A percentile compares a stretch with the other conserved stretches of the same genome.
Conservation (phyloP, 1,140 invertebrate genomes). For the Leptopilina clavipes region DNA sequence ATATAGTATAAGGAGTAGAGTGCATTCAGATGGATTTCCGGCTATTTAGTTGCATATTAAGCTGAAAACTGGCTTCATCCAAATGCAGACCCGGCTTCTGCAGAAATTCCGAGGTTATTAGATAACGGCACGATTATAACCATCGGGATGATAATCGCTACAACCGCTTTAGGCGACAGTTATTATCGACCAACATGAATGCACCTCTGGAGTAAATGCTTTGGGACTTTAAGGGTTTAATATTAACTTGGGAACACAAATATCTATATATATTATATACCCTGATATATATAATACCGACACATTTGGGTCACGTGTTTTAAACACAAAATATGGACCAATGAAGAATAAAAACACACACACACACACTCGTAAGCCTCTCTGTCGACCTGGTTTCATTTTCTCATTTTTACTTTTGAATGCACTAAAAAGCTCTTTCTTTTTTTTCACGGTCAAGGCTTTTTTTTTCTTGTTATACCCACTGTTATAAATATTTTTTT, state of each 20-base stretch:
- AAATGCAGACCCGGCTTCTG: slow-evolving; percentile 25
- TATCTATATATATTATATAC: too few species aligned
- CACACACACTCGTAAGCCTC: neutral
- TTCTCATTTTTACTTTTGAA: slow-evolving; percentile 15
- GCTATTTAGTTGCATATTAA: slow-evolving; percentile 32
- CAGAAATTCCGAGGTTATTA: slow-evolving; percentile 26
- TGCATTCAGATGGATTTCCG: slow-evolving; percentile 26
- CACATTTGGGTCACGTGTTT: neutral
- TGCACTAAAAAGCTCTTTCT: neutral
- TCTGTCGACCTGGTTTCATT: slow-evolving; percentile 24
- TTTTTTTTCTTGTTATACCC: neutral
- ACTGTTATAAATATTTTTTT: too few species aligned
- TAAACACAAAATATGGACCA: neutral
- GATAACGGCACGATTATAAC: slow-evolving; percentile 30
- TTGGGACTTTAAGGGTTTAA: slow-evolving; percentile 26
- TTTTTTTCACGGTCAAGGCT: slow-evolving; percentile 27
- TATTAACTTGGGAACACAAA: neutral
- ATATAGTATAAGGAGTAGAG: neutral
- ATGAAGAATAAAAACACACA: neutral
- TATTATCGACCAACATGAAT: slow-evolving; percentile 26
- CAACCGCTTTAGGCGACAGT: slow-evolving; percentile 33
- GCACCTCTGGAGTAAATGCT: neutral
- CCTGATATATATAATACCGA: neutral
- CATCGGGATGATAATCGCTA: slow-evolving; percentile 34
- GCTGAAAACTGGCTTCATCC: slow-evolving; percentile 26